Evolutionary conservation across 2,797 vertebrate genomes (phyloP), one percentile per base, ranked within the genome.

Genomic region (Antrozous pallidus): DNA sequence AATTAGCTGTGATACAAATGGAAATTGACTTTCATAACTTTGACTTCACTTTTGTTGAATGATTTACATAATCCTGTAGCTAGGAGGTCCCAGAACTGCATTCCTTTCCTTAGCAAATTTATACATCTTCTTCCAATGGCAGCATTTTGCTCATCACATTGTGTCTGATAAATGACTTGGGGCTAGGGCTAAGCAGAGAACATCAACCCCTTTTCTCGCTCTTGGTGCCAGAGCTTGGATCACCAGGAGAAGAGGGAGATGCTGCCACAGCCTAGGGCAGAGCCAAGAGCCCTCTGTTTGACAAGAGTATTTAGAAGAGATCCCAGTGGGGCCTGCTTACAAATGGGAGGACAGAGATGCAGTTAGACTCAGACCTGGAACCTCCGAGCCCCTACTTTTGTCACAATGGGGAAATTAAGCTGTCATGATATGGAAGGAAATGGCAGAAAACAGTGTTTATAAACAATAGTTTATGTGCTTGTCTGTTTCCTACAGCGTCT

Each of bases 11-110:
- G 49, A 54, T 80, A 88, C 56, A 89, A 73, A 96, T 91, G 91
- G 94, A 97, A 96, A 97, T 91, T 91, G 58, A 87, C 49, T 85
- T 92, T 95, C 89, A 42, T 90, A 94, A 94, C 56, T 88, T 89
- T 13, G 14, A n/a, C 38, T 67, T 93, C 51, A 90, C 65, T 78
- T 38, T 40, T 93, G 87, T 54, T 88, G 90, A 96, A 63, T 95
- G 96, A 97, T 93, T 95, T 95, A 96, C 81, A 93, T 79, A 91
- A 90, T 63, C 77, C 89, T 94, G 45, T 26, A 97, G 93, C 63
- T 38, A 91, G 89, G 91, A 96, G 87, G 89, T 96, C 94, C 87
- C 84, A 93, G 89, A 75, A 58, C 58, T 61, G 3, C 87, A 95
- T 95, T 97, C 74, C 78, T 95, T 80, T 73, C 73, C 71, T 85